Base-by-base conservation (phyloP, 2,888 invertebrate genomes). In the Brenthis hecate region DNA sequence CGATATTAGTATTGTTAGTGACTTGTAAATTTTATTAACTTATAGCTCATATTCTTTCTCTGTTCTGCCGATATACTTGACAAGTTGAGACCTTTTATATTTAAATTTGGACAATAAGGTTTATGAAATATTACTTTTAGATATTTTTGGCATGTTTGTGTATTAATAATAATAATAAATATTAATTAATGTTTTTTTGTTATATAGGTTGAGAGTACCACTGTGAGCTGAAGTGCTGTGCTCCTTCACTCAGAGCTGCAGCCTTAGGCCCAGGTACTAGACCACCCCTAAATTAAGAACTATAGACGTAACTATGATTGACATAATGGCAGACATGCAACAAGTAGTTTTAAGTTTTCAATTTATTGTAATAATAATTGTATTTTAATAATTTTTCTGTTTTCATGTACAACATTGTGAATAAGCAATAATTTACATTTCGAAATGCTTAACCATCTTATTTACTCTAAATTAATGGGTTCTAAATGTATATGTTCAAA, bases 251-350 rank as follows among this genome's bases (percentile, higher is more conserved):
- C 72, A 68, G 68, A 70, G 63, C 72, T 72, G 65, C 90, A 89
- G 88, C 85, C 83, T 83, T 85, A 79, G 75, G 88, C 87, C 78
- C 84, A 92, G 92, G 92, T 92, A 92, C 90, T 90, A 87, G 78
- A 78, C 80, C 84, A 71, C 82, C 82, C 69, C 70, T 80, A 82
- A 78, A 80, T 81, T 82, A 82, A 85, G 83, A 83, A 83, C 80
- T 80, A 56, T 82, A 86, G 89, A 91, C 89, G 85, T 87, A 86
- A 84, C 89, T 90, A 90, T 91, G 87, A 86, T 78, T 80, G 78
- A 83, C 91, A 91, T 91, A 90, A 91, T 87, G 87, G 84, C 86
- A 88, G 82, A 81, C 66, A 80, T 83, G 87, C 87, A 90, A 89
- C 88, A 91, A 89, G 87, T 79, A 76, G 77, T 74, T 68, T 71